Evolutionary conservation across 35 echinoderm and acorn worm species (phyloP).

Genomic region (Hemicentrotus pulcherrimus): DNA sequence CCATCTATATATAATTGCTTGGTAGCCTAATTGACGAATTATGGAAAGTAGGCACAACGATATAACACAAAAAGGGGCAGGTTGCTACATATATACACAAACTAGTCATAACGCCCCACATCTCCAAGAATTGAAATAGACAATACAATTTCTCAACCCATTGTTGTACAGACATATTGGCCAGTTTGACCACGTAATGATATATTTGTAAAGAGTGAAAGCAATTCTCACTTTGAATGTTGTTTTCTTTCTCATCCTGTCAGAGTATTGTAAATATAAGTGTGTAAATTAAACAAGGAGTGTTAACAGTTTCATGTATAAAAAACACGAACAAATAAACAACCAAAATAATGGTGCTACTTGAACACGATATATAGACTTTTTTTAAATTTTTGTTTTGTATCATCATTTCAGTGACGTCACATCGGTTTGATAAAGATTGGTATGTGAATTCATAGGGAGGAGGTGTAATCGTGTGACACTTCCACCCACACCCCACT

Average conservation of each 20-base stretch:
- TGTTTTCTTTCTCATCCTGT: background rate
- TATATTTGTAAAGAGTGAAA: background rate
- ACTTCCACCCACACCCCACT: too few relatives aligned
- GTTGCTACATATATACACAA: background rate
- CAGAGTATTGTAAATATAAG: constrained; percentile 19
- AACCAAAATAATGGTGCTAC: constrained; percentile 3
- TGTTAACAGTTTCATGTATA: background rate
- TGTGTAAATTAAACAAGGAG: background rate
- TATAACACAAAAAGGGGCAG: background rate
- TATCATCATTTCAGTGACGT: too few relatives aligned
- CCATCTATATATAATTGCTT: too few relatives aligned
- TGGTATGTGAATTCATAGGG: background rate
- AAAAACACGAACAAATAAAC: background rate
- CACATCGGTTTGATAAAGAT: background rate
- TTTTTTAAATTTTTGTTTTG: background rate
- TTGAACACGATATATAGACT: background rate
- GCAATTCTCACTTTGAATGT: background rate
- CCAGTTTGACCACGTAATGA: background rate
- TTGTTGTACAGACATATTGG: background rate
- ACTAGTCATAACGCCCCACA: background rate
- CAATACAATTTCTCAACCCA: background rate
- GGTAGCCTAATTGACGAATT: background rate
- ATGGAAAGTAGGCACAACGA: background rate
- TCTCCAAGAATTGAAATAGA: background rate
- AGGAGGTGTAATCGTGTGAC: background rate